Conservation (phyloP, 2,888 invertebrate species). For the Drymonia ruficornis region DNA sequence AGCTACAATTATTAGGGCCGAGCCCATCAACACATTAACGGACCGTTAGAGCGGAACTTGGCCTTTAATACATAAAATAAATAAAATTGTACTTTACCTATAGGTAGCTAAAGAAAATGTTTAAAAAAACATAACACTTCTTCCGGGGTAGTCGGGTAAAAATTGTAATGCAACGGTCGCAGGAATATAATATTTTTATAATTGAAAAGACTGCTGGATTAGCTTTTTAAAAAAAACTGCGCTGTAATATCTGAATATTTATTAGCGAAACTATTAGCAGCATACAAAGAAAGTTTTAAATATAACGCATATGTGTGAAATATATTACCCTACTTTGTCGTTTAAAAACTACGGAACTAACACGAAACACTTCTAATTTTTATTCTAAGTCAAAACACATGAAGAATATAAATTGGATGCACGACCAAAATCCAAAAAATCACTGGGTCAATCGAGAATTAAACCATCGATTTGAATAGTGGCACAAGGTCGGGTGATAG, state of each 20-base stretch:
- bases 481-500: conserved; percentile 26
- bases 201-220: no score
- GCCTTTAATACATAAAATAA: no score
- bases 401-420: conserved; percentile 21
- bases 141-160: no score
- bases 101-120: no score
- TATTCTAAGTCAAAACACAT: not conserved
- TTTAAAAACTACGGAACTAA: conserved; percentile 6
- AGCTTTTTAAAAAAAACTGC: not conserved
- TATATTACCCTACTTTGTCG: conserved; percentile 6
- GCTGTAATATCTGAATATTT: not conserved
- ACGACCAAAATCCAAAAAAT: conserved; percentile 17
- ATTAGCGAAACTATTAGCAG: not conserved
- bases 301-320: conserved; percentile 4
- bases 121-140: no score
- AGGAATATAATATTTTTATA: no score
- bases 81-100: no score
- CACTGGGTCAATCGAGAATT: conserved; percentile 18
- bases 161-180: no score
- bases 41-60: no score
- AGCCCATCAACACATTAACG: no score
- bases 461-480: conserved; percentile 11
- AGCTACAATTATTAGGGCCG: no score
- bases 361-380: conserved; percentile 1
- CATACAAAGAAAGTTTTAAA: not conserved